Evolutionary conservation across 2,888 invertebrate species (phyloP), one percentile per base, ranked within the genome.

Genomic region (Peribatodes rhomboidaria): DNA sequence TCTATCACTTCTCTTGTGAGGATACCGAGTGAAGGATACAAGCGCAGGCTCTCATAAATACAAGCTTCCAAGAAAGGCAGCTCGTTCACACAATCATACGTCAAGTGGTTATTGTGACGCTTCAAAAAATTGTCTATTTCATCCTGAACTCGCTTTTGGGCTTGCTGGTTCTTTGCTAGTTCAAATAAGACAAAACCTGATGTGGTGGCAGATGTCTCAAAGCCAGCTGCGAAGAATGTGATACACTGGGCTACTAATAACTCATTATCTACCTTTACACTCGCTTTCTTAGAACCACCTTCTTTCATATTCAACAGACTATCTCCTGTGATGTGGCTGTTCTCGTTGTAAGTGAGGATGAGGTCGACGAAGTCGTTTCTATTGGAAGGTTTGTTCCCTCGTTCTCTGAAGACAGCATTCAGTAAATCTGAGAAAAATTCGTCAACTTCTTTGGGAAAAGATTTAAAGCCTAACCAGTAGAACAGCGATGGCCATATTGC

Each of bases 231-330:
- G 35, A 87, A 88, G 58, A 95, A 94, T 0, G 94, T 76, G 33
- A 94, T 87, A 2, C 94, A 92, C 61, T 95, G 94, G 0, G 94
- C 90, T 0, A 92, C 86, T 6, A 95, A 69, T 39, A 94, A 76
- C 2, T 92, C 85, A 11, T 93, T 76, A 0, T 88, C 82, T 0
- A 94, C 74, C 2, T 83, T 76, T 0, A 90, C 35, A 11, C 70
- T 68, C 0, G 79, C 71, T 50, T 76, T 83, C 13, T 79, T 74
- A 1, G 69, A 69, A 0, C 65, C 73, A 0, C 77, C 78, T 31
- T 10, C 69, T 41, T 79, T 81, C 69, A 80, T 69, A 39, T 82
- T 85, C 0, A 49, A 76, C 20, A 88, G 68, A 52, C 81, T 80
- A 60, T 87, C 86, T 0, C 88, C 88, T 1, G 65, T 68, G 20